Base-by-base conservation (phyloP, 2,888 invertebrate genomes). In the Marronus borbonicus region DNA sequence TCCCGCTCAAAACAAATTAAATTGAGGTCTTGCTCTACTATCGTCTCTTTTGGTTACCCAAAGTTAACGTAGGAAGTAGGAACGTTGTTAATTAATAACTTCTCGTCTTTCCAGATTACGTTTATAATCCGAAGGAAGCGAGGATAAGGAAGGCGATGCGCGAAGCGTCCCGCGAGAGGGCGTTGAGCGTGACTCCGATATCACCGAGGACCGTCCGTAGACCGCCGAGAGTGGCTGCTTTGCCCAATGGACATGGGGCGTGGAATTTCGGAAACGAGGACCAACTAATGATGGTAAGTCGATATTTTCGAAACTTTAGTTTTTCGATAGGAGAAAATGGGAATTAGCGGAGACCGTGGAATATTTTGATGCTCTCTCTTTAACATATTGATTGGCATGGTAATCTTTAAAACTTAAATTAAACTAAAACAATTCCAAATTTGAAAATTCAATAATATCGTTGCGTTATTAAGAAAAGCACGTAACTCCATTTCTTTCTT, bases 61-160 rank as follows among this genome's bases (percentile, higher is more conserved):
- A 28, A 31, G 62, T 31, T 62, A 31, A 62, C 62, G 62, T 20
- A 49, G 17, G 49, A 68, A 72, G 20, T 28, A 2, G 8, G n/a
- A 28, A 49, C 60, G 75, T 36, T 39, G 55, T 65, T 64, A 75
- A 62, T 75, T 75, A 50, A 66, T 52, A 60, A 58, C 28, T 55
- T 82, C 80, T 79, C 81, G 60, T 81, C 76, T 84, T 86, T 88
- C 12, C 89, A 91, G 91, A 91, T 87, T 92, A 92, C 86, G 91
- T 92, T 78, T 92, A 92, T 88, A 92, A 92, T 85, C 92, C 92
- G 60, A 92, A 92, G 83, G 92, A 92, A 86, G 92, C 92, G 65
- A 88, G 92, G 79, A 88, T 92, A 85, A 89, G 92, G 78, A 92
- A 92, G 85, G 91, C 91, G 70, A 90, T 91, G 89, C 89, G 91